Evolutionary conservation across 2,113 vertebrate genomes (phyloP).

Genomic region (Hipposideros armiger): DNA sequence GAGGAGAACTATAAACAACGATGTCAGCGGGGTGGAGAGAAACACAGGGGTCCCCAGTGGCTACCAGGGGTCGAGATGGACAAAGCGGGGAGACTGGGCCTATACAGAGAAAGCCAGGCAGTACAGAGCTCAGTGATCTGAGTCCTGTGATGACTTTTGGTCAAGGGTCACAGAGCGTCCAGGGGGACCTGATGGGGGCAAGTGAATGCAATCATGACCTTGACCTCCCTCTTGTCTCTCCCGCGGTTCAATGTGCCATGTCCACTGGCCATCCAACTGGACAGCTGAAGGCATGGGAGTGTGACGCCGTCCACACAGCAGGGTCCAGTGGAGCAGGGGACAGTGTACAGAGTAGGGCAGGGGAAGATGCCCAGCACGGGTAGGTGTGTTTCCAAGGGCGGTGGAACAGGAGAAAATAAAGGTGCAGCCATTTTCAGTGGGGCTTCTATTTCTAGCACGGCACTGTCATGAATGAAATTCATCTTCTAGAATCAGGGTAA

Average conservation of each 20-base stretch:
- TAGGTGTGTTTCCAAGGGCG: not conserved
- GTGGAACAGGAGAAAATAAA: not conserved
- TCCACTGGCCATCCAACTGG: too few relatives aligned
- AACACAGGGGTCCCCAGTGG: not conserved
- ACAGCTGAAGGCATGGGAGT: rapidly evolving
- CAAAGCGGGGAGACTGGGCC: not conserved
- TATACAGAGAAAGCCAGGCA: too few relatives aligned
- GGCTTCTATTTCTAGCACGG: not conserved
- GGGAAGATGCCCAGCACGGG: too few relatives aligned
- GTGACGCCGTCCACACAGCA: rapidly evolving
- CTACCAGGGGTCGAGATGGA: not conserved
- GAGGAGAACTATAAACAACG: not conserved
- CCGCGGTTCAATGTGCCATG: not conserved
- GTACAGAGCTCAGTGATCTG: rapidly evolving
- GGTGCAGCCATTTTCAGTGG: rapidly evolving
- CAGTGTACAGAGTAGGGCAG: rapidly evolving
- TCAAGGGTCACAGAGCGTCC: too few relatives aligned
- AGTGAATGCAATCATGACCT: not conserved
- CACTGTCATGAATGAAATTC: not conserved
- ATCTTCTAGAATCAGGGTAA: not conserved
- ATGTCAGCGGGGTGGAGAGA: too few relatives aligned
- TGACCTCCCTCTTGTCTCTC: not conserved
- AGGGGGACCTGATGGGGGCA: rapidly evolving
- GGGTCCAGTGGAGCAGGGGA: not conserved
- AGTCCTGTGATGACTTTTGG: not conserved